phyloP scores from a whole-genome alignment of 2,113 vertebrate species.

The Ceuthmochares aereus region DNA sequence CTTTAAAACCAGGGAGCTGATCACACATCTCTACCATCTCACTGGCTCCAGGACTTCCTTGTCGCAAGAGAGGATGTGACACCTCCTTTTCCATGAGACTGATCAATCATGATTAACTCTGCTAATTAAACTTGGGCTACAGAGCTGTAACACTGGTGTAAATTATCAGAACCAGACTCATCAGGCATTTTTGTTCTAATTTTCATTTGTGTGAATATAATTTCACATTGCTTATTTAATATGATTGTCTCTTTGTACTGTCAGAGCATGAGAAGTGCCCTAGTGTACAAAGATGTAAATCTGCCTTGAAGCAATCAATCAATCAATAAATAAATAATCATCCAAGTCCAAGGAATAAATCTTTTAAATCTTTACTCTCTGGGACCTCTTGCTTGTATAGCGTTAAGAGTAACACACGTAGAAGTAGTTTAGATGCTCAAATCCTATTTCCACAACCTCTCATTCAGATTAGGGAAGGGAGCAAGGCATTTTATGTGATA shows the following conservation, averaged over 20 bases:
- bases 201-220: neutral
- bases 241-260: neutral
- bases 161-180: conserved; percentile 3
- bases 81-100: neutral
- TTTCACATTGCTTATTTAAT: conserved; percentile 10
- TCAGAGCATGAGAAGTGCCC: neutral
- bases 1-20: conserved; percentile 46
- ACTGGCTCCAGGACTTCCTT: neutral
- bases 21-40: conserved; percentile 14
- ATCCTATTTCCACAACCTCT: neutral
- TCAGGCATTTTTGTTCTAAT: neutral
- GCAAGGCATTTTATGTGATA: neutral
- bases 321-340: neutral
- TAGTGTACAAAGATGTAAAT: neutral
- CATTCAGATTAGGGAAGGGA: neutral
- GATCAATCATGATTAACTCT: conserved; percentile 47
- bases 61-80: neutral
- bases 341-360: neutral
- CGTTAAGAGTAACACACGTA: neutral
- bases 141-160: neutral
- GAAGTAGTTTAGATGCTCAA: neutral
- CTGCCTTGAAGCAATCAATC: neutral
- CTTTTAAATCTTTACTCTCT: neutral
- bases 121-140: conserved; percentile 43
- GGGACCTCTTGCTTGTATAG: neutral